phyloP scores from a whole-genome alignment of 2,797 vertebrate genomes.

The Mus caroli region DNA sequence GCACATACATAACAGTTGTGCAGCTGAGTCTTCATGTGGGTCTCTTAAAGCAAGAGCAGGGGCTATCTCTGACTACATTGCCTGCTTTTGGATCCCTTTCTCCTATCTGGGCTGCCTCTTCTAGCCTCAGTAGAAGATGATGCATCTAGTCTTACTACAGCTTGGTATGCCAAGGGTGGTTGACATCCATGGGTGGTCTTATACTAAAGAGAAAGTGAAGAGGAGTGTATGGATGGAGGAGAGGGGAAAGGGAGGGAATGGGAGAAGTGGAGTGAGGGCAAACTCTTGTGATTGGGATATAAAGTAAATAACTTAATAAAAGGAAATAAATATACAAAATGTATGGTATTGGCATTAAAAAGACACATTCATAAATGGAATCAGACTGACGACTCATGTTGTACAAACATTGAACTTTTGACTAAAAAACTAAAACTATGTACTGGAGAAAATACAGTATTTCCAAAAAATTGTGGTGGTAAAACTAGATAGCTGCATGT shows the following conservation, averaged over 20 bases:
- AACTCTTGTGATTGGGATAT: neutral
- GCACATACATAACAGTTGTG: neutral
- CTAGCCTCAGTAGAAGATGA: neutral
- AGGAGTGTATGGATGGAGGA: neutral
- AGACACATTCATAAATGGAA: neutral
- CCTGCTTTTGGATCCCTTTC: neutral
- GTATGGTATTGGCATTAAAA: neutral
- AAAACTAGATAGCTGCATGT: neutral
- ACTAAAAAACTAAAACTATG: neutral
- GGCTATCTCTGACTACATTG: neutral
- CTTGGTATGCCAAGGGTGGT: neutral
- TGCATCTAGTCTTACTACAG: neutral
- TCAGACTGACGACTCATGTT: neutral
- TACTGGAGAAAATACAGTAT: neutral
- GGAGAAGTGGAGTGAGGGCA: neutral
- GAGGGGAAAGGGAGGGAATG: neutral
- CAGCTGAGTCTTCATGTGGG: neutral
- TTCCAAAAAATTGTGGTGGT: neutral
- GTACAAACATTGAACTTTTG: neutral
- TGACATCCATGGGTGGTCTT: neutral
- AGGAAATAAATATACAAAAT: neutral
- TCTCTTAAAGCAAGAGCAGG: neutral
- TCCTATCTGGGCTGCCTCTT: neutral
- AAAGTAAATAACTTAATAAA: neutral
- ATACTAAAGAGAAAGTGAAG: neutral